A percentile compares a stretch with the other conserved stretches of the same genome.
Conservation (phyloP, 2,888 invertebrate species). For the Corbicula japonica region DNA sequence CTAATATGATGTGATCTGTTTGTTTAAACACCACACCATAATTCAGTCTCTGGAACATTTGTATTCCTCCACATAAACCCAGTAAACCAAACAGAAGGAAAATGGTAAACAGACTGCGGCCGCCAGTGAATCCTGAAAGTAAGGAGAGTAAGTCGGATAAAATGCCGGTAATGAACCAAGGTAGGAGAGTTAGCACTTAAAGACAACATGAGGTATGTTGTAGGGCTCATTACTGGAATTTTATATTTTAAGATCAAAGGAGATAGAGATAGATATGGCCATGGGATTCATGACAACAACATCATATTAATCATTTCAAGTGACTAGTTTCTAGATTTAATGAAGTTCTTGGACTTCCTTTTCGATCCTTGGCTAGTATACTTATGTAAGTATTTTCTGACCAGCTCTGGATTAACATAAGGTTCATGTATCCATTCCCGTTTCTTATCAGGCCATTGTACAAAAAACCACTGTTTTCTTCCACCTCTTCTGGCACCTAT, state of each 20-base stretch:
- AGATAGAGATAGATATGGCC: not conserved
- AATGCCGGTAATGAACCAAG: conserved; percentile 36
- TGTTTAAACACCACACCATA: conserved; percentile 46
- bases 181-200: not conserved
- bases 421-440: not conserved
- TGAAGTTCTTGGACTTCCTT: not conserved
- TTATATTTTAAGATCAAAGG: conserved; percentile 11
- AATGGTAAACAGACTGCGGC: not conserved
- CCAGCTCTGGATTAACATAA: conserved; percentile 1
- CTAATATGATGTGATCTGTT: conserved; percentile 3
- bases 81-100: not conserved
- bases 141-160: conserved; percentile 18
- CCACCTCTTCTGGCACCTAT: not conserved
- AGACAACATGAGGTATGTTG: conserved; percentile 4
- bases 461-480: conserved; percentile 1
- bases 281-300: not conserved
- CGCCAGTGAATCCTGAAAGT: conserved; percentile 22
- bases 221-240: conserved; percentile 32
- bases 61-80: not conserved
- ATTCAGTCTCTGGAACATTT: conserved; percentile 41
- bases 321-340: not conserved
- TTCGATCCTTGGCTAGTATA: conserved; percentile 16
- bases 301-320: not conserved
- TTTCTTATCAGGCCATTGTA: not conserved
- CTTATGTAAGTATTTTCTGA: conserved; percentile 9